Evolutionary conservation across 2,888 invertebrate species (phyloP).

Genomic region (Patella caerulea): DNA sequence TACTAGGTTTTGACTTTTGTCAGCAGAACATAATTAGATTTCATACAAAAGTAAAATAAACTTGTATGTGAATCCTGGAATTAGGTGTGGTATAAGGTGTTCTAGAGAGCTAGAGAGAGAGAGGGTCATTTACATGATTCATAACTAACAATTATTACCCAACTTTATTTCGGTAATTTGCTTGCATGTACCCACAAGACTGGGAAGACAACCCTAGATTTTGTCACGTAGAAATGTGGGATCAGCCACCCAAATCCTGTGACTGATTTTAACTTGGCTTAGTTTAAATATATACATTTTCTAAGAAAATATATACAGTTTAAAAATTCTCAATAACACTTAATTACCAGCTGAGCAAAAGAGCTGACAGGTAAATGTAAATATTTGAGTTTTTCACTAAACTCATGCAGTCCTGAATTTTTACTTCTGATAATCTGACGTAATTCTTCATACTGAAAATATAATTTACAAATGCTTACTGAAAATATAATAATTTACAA

Average conservation of each 20-base stretch:
- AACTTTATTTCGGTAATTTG: no score
- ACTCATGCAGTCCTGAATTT: conserved; percentile 49
- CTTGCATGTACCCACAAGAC: conserved; percentile 8
- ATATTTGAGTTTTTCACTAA: conserved; percentile 42
- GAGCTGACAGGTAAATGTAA: conserved; percentile 46
- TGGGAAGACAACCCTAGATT: conserved; percentile 26
- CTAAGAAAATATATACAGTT: no score
- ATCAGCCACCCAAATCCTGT: no score
- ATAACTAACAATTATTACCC: no score
- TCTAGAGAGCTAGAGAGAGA: no score
- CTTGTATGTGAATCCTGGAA: not conserved
- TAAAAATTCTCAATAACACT: conserved; percentile 20
- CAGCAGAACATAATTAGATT: no score
- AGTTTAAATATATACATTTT: no score
- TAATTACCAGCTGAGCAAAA: conserved; percentile 50
- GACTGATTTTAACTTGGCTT: no score
- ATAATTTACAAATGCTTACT: not conserved
- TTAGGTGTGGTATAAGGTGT: not conserved
- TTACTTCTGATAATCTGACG: conserved; percentile 52
- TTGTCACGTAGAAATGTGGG: not conserved
- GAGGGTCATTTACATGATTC: no score
- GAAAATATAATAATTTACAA: conserved; percentile 1
- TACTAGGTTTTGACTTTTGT: no score
- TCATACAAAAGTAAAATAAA: not conserved
- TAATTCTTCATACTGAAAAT: conserved; percentile 60